Evolutionary conservation across 2,888 invertebrate species (phyloP), one percentile per base, ranked within the genome.

Genomic region (Eledone cirrhosa): DNA sequence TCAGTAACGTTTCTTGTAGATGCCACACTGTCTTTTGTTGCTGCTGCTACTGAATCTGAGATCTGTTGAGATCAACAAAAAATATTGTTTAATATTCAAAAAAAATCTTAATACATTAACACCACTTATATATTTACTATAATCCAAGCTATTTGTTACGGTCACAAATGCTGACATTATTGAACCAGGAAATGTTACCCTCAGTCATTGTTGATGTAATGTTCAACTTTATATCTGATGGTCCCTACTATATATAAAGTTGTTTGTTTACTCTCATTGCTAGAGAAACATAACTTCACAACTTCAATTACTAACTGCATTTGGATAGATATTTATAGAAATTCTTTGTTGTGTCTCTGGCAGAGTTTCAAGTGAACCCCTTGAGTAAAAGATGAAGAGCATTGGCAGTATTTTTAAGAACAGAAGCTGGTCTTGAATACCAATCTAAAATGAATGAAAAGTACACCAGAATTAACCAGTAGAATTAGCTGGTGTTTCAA

Each of bases 1-100:
- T 94, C 94, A 83, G 93, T 93, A 5, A 94, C 93, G 79, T 86
- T 83, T 78, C 83, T 81, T n/a, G 83, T 80, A 31, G 80, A 81
- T 22, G 82, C 80, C 31, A 83, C 72, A 72, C 72, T 41, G 72
- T 72, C 72, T 29, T 63, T 76, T 22, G 24, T 14, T 27, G 24
- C 77, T 48, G 76, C 47, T 19, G 22, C 41, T 41, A 41, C 41
- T 41, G 41, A 41, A 41, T 72, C 72, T n/a, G 72, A 72, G 72
- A 72, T 72, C 72, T 72, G 72, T 72, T 31, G 41, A 72, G 72
- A 72, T 72, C 31, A 72, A 72, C 31, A 72, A 31, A 31, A 72
- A 24, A 72, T 72, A 41, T 29, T 72, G 72, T 41, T 41, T n/a
- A 31, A 69, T 69, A 31, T 33, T 69, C 29, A 69, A 22, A 69